Base-by-base conservation (phyloP, 2,888 invertebrate genomes). In the Gari tellinella region DNA sequence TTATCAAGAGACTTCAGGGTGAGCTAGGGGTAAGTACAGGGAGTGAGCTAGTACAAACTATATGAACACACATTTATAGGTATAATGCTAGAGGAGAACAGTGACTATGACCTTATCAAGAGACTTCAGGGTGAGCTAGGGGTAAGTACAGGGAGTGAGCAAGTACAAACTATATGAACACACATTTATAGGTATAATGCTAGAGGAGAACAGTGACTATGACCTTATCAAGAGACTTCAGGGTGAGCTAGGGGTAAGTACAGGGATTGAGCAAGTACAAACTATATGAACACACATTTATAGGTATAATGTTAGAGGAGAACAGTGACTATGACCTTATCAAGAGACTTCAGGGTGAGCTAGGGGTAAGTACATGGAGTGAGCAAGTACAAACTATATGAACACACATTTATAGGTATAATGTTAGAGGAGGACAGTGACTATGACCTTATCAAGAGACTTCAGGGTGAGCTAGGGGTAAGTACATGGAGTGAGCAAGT, bases 391-490 rank as follows among this genome's bases (percentile, higher is more conserved):
- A n/a, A n/a, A n/a, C n/a, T n/a, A n/a, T n/a, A n/a, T n/a, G n/a
- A n/a, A n/a, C n/a, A n/a, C n/a, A n/a, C n/a, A n/a, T n/a, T n/a
- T n/a, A n/a, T n/a, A n/a, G n/a, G n/a, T n/a, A n/a, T n/a, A n/a
- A n/a, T n/a, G n/a, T n/a, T n/a, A n/a, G n/a, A 82, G 43, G 81
- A 82, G 17, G 80, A 86, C 21, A 83, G 86, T 23, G 87, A 87
- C 31, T 85, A 83, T 63, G 75, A 84, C 46, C 70, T 86, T 19
- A 81, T 90, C 19, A 80, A 82, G 43, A 70, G 85, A 38, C 74
- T 90, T 17, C 77, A 87, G 65, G 83, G 81, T 31, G 90, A 90
- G 72, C 80, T 90, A 17, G 85, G 86, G 83, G 89, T 90, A 73
- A 53, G 83, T 53, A 14, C n/a, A n/a, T n/a, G n/a, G n/a, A n/a